Conservation (phyloP, 2,797 vertebrate genomes). For the Pseudochirops cupreus region DNA sequence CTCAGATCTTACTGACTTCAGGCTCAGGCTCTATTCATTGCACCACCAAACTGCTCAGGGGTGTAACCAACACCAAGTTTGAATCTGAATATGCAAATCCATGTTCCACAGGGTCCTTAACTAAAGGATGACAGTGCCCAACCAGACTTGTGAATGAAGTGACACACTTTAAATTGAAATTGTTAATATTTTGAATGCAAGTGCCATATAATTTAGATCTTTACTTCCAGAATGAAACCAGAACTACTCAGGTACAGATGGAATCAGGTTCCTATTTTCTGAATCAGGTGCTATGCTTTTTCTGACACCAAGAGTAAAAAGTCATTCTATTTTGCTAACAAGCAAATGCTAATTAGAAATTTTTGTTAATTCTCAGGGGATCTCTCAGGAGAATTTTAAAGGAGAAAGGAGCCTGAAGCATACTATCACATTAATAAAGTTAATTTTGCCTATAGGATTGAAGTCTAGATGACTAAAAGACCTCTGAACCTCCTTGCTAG, state of each 20-base stretch:
- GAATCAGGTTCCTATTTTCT: background rate
- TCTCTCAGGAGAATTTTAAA: background rate
- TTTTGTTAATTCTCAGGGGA: constrained; percentile 1
- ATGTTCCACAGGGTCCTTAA: background rate
- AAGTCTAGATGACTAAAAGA: background rate
- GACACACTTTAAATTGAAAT: background rate
- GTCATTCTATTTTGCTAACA: constrained; percentile 1
- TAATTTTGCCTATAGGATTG: constrained; percentile 7
- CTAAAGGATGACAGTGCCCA: background rate
- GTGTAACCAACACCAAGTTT: background rate
- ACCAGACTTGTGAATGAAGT: background rate
- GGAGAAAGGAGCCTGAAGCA: constrained; percentile 4
- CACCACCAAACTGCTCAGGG: background rate
- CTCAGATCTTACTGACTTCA: background rate
- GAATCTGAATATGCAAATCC: background rate
- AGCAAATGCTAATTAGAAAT: background rate
- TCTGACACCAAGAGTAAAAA: background rate
- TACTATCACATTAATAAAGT: background rate
- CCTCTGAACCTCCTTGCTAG: constrained; percentile 6
- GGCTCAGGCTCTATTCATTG: background rate
- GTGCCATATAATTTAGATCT: background rate
- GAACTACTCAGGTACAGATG: background rate
- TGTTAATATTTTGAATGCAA: background rate
- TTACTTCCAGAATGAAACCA: background rate
- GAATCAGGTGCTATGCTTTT: background rate